Percentiles rank a stretch among this genome's conserved stretches.
Evolutionary conservation across 1,140 invertebrate species (phyloP).

Genomic region (Trachymyrmex septentrionalis): DNA sequence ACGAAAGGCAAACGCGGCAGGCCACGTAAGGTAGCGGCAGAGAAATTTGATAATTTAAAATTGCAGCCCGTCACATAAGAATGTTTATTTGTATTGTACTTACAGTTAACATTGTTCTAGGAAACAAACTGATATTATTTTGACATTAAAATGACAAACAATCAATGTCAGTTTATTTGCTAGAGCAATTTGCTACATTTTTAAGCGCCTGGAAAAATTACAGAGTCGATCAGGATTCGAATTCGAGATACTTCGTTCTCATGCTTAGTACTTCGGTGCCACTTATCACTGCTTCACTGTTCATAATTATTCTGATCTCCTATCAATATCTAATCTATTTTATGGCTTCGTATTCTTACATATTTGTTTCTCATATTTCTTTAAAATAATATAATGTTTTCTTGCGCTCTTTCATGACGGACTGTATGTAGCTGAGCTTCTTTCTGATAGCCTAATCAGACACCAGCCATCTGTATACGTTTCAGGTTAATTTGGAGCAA

Average conservation of each 20-base stretch:
- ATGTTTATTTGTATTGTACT: no score
- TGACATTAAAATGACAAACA: no score
- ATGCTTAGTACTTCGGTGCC: no score
- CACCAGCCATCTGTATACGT: constrained; percentile 17
- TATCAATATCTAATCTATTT: no score
- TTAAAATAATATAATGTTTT: background rate
- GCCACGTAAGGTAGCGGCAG: constrained; percentile 79
- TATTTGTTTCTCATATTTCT: background rate
- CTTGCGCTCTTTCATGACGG: background rate
- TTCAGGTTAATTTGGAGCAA: constrained; percentile 80
- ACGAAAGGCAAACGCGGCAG: constrained; percentile 81
- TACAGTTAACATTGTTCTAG: background rate
- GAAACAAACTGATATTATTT: no score
- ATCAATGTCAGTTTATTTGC: no score
- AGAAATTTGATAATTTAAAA: constrained; percentile 40
- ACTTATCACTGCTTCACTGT: no score
- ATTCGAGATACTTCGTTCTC: no score
- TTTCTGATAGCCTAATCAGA: background rate
- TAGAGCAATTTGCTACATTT: background rate
- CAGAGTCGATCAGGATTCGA: no score
- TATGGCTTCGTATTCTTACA: no score
- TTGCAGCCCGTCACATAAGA: background rate
- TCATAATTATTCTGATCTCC: no score
- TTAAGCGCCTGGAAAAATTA: no score
- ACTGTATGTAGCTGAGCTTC: background rate